phyloP scores from a whole-genome alignment of 2,113 vertebrate species.

The Emydocephalus ijimae region DNA sequence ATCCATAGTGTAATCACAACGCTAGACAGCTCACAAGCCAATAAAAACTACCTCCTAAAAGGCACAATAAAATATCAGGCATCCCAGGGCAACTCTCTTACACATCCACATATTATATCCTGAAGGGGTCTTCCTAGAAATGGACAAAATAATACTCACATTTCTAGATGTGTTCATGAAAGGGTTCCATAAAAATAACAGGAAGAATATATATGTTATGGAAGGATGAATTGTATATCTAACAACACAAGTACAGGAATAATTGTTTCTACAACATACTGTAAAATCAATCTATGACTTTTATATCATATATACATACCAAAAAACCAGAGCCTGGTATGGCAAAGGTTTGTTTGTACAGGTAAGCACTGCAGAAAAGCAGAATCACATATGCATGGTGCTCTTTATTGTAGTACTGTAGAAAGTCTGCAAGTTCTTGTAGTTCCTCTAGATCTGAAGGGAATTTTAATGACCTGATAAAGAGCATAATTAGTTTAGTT shows the following conservation, averaged over 20 bases:
- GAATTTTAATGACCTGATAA: conserved; percentile 82
- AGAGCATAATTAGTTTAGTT: background rate
- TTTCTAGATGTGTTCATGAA: background rate
- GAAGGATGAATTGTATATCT: background rate
- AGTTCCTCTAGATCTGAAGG: conserved; percentile 90
- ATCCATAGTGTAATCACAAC: background rate
- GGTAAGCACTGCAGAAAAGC: conserved; percentile 91
- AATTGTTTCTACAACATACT: background rate
- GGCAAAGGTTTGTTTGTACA: conserved; percentile 97
- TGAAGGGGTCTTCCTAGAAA: background rate
- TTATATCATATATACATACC: conserved; percentile 66
- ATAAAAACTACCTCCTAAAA: background rate
- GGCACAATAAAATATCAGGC: background rate
- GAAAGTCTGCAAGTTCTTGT: conserved; percentile 80
- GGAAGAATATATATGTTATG: background rate
- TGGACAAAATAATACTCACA: background rate
- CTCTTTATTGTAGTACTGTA: conserved; percentile 85
- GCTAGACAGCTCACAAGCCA: background rate
- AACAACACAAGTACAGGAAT: background rate
- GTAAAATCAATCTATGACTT: background rate
- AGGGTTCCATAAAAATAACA: background rate
- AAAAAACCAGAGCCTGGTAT: conserved; percentile 94
- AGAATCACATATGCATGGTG: conserved; percentile 86
- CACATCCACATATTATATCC: background rate
- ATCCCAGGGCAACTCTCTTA: background rate